Percentiles rank a stretch among this genome's conserved stretches.
phyloP scores from a whole-genome alignment of 2,888 invertebrate species.

The Hymenopus coronatus region DNA sequence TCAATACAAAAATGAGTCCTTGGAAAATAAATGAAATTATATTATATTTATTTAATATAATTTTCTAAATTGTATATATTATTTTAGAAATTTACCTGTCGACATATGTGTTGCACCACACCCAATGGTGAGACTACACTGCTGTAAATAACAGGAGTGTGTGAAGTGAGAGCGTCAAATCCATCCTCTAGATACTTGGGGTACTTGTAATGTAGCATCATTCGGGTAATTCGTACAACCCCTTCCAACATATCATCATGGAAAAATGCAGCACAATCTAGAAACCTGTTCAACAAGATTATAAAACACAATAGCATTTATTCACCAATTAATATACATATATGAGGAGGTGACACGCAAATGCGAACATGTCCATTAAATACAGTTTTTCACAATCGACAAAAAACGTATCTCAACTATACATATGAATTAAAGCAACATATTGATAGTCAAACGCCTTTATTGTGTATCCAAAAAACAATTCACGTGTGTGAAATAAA shows the following conservation, averaged over 20 bases:
- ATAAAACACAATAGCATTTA: too few relatives aligned
- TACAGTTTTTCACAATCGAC: too few relatives aligned
- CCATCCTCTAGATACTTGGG: slow-evolving; percentile 80
- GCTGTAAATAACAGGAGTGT: slow-evolving; percentile 83
- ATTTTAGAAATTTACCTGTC: slow-evolving; percentile 52
- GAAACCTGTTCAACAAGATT: slow-evolving; percentile 57
- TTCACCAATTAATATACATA: too few relatives aligned
- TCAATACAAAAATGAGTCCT: neutral
- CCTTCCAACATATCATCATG: slow-evolving; percentile 88
- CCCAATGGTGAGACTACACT: slow-evolving; percentile 76
- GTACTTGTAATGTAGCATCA: slow-evolving; percentile 76
- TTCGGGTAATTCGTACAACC: slow-evolving; percentile 74
- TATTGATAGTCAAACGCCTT: too few relatives aligned
- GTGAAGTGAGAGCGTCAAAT: slow-evolving; percentile 73
- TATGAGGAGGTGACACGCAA: too few relatives aligned
- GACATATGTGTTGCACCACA: slow-evolving; percentile 75
- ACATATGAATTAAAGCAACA: too few relatives aligned
- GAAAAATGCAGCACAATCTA: slow-evolving; percentile 79
- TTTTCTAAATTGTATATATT: neutral
- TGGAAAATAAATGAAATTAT: too few relatives aligned
- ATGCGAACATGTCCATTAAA: too few relatives aligned
- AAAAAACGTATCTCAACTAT: too few relatives aligned
- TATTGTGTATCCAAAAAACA: too few relatives aligned
- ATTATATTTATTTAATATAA: too few relatives aligned
- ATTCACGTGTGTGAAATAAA: too few relatives aligned